A percentile compares a stretch with the other conserved stretches of the same genome.
These are phyloP conservation scores for Archilochus colubris DNA, from an alignment of 2,113 vertebrate genomes.

Conservation along the genomic window DNA sequence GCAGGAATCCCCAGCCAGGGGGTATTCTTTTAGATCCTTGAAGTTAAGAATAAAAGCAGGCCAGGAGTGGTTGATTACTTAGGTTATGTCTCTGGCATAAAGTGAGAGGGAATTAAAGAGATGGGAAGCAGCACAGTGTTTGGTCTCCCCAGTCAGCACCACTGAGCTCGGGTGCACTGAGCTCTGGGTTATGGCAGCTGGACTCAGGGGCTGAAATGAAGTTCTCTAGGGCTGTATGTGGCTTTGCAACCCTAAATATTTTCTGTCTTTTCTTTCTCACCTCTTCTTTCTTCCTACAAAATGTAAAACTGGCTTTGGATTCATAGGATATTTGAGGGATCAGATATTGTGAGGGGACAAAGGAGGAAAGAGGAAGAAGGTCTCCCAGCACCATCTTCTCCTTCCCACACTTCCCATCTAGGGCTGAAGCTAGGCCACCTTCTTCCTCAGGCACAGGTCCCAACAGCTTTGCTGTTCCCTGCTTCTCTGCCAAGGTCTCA, in stretches of 20 bases:
- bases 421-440: background rate
- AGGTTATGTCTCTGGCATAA: background rate
- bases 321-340: background rate
- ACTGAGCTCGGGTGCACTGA: background rate
- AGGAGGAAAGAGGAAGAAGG: background rate
- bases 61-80: background rate
- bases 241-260: background rate
- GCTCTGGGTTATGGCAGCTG: background rate
- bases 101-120: background rate
- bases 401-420: background rate
- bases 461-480: background rate
- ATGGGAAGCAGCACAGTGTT: background rate
- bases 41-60: background rate
- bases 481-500: background rate
- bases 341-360: background rate
- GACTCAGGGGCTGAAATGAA: background rate
- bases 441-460: background rate
- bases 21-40: background rate
- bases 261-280: background rate
- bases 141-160: background rate
- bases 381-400: background rate
- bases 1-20: conserved; percentile 31
- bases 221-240: background rate
- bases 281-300: background rate
- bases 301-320: background rate